Evolutionary conservation across 2,888 invertebrate genomes (phyloP).

Genomic region (Drosophila mimetica): DNA sequence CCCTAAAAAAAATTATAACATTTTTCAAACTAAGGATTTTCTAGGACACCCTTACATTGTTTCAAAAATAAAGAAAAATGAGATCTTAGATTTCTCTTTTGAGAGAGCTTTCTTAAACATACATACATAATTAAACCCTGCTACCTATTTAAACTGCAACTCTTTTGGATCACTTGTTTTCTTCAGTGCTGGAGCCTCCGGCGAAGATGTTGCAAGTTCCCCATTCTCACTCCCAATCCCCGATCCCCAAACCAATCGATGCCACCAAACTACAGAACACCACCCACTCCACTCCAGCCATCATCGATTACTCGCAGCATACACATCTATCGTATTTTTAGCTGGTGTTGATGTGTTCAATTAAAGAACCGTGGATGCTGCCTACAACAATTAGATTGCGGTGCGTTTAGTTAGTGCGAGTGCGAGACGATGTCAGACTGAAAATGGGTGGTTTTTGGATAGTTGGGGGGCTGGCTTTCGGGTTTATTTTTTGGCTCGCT

Average conservation of each 20-base stretch:
- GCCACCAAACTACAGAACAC: slow-evolving; percentile 2
- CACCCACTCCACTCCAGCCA: slow-evolving; percentile 15
- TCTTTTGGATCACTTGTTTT: neutral
- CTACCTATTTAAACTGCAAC: too few species aligned
- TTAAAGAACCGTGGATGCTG: slow-evolving; percentile 81
- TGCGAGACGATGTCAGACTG: slow-evolving; percentile 56
- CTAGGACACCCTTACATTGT: too few species aligned
- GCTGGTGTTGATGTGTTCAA: slow-evolving; percentile 83
- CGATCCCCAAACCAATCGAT: neutral
- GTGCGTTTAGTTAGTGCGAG: slow-evolving; percentile 70
- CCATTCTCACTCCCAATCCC: neutral
- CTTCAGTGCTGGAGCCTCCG: neutral
- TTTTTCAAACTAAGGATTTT: too few species aligned
- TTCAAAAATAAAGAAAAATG: too few species aligned
- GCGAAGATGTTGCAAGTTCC: neutral
- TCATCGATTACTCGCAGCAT: slow-evolving; percentile 47
- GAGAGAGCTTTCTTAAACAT: too few species aligned
- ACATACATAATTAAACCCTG: too few species aligned
- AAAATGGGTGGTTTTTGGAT: slow-evolving; percentile 11
- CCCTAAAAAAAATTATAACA: too few species aligned
- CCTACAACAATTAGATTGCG: slow-evolving; percentile 77
- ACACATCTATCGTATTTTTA: slow-evolving; percentile 62
- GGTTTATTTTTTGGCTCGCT: neutral
- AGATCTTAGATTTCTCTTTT: too few species aligned
- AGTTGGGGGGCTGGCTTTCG: neutral